phyloP scores from a whole-genome alignment of 1,140 invertebrate species.

The Tyrophagus putrescentiae region DNA sequence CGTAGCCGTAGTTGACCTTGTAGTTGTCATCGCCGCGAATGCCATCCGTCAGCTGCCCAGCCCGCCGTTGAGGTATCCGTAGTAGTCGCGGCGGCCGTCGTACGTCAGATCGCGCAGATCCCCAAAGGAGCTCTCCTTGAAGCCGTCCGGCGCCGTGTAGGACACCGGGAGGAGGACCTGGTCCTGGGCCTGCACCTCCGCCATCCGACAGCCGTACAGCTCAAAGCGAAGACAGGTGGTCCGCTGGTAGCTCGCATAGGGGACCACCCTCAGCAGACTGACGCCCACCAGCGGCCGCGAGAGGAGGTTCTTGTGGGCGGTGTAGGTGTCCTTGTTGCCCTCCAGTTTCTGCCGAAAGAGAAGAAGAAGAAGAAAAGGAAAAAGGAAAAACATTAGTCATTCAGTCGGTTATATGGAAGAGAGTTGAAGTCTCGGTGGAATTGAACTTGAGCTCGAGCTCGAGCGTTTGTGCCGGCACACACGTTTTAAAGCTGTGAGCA shows the following conservation, averaged over 20 bases:
- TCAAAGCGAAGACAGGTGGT: conserved; percentile 76
- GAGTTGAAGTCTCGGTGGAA: too few relatives aligned
- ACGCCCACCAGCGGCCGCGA: conserved; percentile 58
- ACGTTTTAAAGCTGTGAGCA: too few relatives aligned
- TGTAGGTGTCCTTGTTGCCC: conserved; percentile 66
- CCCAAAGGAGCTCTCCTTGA: conserved; percentile 49
- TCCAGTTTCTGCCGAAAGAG: conserved; percentile 47
- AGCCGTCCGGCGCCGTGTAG: conserved; percentile 69
- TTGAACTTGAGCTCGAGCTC: too few relatives aligned
- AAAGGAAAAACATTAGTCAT: conserved; percentile 16
- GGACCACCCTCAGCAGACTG: conserved; percentile 58
- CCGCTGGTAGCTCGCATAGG: conserved; percentile 60
- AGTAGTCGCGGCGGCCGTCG: conserved; percentile 56
- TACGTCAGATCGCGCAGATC: conserved; percentile 80
- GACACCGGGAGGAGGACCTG: conserved; percentile 47
- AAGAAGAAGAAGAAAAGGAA: conserved; percentile 8
- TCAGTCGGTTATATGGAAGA: too few relatives aligned
- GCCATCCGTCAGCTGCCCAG: conserved; percentile 73
- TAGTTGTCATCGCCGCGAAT: conserved; percentile 59
- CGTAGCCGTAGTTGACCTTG: conserved; percentile 52
- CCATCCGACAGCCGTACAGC: conserved; percentile 57
- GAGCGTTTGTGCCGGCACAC: too few relatives aligned
- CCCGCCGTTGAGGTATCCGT: conserved; percentile 48
- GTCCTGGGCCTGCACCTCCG: conserved; percentile 51
- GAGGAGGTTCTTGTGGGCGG: conserved; percentile 55